Conservation (phyloP, 2,797 vertebrate species). For the Pyrocephalus nanus region DNA sequence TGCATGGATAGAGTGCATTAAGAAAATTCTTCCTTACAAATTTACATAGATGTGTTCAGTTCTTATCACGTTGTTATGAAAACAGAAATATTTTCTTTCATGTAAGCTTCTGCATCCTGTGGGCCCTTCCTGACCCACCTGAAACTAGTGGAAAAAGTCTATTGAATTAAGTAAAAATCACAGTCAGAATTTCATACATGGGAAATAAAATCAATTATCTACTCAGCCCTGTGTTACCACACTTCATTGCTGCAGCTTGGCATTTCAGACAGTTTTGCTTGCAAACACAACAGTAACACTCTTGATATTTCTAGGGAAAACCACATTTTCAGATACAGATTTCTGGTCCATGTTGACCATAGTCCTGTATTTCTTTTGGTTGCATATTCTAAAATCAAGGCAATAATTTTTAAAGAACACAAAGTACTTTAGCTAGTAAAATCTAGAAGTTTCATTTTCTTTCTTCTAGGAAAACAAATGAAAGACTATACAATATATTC, state of each 20-base stretch:
- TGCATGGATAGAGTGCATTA: background rate
- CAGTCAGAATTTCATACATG: background rate
- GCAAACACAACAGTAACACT: background rate
- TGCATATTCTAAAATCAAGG: background rate
- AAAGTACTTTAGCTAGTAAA: background rate
- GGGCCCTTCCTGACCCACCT: background rate
- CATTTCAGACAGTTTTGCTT: background rate
- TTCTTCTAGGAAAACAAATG: background rate
- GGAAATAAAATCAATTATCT: background rate
- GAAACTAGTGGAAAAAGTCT: background rate
- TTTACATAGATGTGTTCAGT: background rate
- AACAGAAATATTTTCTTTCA: background rate
- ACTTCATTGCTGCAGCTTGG: background rate
- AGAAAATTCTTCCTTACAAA: background rate
- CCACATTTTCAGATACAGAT: background rate
- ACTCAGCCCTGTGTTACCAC: background rate
- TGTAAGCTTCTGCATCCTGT: background rate
- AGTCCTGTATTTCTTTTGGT: background rate
- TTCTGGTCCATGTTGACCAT: background rate
- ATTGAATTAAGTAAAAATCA: background rate
- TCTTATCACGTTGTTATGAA: background rate
- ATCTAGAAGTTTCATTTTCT: background rate
- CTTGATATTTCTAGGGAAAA: background rate
- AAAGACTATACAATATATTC: background rate
- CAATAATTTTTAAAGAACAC: background rate